Evolutionary conservation across 2,888 invertebrate species (phyloP).

Genomic region (Tinea semifulvella): DNA sequence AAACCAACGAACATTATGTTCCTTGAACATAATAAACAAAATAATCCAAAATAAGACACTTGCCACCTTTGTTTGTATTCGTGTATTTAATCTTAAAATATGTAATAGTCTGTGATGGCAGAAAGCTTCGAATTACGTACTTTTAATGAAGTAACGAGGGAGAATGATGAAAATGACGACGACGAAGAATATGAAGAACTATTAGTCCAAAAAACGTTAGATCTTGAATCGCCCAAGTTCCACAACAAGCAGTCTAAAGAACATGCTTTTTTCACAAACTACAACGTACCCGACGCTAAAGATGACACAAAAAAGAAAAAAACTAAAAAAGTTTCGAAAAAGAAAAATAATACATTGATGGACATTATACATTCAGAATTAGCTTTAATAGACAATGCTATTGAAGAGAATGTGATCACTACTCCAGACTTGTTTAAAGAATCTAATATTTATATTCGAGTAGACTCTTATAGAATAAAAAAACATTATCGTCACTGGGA

Average conservation of each 20-base stretch:
- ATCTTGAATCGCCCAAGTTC: slow-evolving; percentile 20
- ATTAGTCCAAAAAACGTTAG: not conserved
- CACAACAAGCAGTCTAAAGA: slow-evolving; percentile 27
- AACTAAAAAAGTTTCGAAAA: slow-evolving; percentile 29
- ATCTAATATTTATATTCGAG: slow-evolving; percentile 20
- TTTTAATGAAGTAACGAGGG: slow-evolving; percentile 24
- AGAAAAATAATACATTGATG: slow-evolving; percentile 30
- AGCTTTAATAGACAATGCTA: slow-evolving; percentile 28
- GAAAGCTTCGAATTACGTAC: slow-evolving; percentile 40
- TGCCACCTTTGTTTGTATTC: too few relatives aligned
- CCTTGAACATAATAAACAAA: too few relatives aligned
- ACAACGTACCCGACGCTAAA: slow-evolving; percentile 28
- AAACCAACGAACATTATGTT: too few relatives aligned
- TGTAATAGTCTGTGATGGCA: slow-evolving; percentile 35
- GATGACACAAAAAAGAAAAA: slow-evolving; percentile 32
- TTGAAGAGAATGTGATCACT: slow-evolving; percentile 34
- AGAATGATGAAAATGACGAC: slow-evolving; percentile 29
- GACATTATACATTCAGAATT: slow-evolving; percentile 44
- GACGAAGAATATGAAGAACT: slow-evolving; percentile 47
- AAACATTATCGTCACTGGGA: slow-evolving; percentile 22
- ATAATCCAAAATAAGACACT: too few relatives aligned
- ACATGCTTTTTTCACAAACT: slow-evolving; percentile 43
- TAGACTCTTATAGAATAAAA: slow-evolving; percentile 23
- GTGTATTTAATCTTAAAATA: too few relatives aligned
- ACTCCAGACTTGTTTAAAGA: slow-evolving; percentile 29